phyloP scores from a whole-genome alignment of 1,140 invertebrate species.

The Liolophura sinensis region DNA sequence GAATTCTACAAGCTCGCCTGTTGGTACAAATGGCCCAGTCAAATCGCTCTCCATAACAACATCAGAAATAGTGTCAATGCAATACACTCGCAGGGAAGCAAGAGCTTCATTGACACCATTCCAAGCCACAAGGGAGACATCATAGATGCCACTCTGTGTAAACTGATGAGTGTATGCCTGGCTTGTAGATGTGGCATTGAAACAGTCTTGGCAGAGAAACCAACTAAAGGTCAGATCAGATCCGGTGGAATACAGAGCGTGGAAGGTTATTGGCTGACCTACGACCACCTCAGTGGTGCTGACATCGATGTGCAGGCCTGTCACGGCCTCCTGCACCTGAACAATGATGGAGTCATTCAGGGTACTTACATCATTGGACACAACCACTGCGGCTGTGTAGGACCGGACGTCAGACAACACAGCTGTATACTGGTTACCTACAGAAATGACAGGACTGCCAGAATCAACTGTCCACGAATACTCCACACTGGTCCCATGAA shows the following conservation, averaged over 20 bases:
- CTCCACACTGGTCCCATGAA: conserved; percentile 9
- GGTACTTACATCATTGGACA: conserved; percentile 31
- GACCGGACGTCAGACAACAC: conserved; percentile 12
- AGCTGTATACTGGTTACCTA: conserved; percentile 2
- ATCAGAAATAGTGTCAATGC: conserved; percentile 18
- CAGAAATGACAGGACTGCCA: not conserved
- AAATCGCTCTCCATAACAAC: conserved; percentile 6
- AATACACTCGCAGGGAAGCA: not conserved
- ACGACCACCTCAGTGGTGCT: conserved; percentile 4
- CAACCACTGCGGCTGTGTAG: conserved; percentile 25
- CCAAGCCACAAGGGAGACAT: conserved; percentile 2
- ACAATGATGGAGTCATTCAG: conserved; percentile 9
- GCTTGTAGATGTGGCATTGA: conserved; percentile 16
- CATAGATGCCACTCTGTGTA: conserved; percentile 6
- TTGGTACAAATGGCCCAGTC: conserved; percentile 15
- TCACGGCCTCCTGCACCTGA: conserved; percentile 22
- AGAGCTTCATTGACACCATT: conserved; percentile 1
- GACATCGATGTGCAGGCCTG: conserved; percentile 10
- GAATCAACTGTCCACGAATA: conserved; percentile 14
- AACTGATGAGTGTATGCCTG: conserved; percentile 4
- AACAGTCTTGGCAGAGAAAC: conserved; percentile 9
- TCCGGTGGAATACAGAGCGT: conserved; percentile 1
- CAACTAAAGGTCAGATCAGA: conserved; percentile 10
- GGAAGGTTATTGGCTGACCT: not conserved
- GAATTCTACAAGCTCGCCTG: conserved; percentile 7